Base-by-base conservation (phyloP, 2,113 vertebrate genomes). In the Zeus faber region DNA sequence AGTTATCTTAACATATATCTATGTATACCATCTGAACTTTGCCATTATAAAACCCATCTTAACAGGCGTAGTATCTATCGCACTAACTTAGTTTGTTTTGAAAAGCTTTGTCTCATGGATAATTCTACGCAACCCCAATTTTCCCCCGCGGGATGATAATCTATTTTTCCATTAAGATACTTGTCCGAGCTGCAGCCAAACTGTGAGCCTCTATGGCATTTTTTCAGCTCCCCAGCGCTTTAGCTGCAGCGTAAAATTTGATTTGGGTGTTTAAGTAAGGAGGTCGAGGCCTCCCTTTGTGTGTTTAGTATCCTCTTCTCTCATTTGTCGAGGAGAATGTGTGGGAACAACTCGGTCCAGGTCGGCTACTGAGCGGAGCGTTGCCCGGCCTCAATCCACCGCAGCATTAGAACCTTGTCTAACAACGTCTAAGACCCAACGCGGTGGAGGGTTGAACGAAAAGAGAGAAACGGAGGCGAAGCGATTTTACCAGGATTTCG, bases 231-330 rank as follows among this genome's bases (percentile, higher is more conserved):
- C 83, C 75, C 5, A 69, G 72, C 47, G 78, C 74, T 83, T 83
- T 79, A 85, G 80, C 83, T 61, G 60, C 81, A 80, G 83, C 80
- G 77, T 79, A 87, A 84, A 74, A 87, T 84, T 84, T 84, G 82
- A 84, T 84, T 87, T 83, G 83, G 73, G 83, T 83, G 80, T 87
- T 85, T 81, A 85, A 85, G 85, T 80, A 65, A 84, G 71, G 71
- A 84, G 79, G 79, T 72, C 53, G 67, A 81, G 77, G 77, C 81
- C 79, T 84, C 74, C 75, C 65, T 79, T 85, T 87, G 75, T 84
- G 65, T 62, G 54, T 67, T 68, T 68, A 54, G 78, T 69, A 77
- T 83, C 80, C 76, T 85, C 80, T 72, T 74, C 71, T 72, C 69
- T 68, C 3, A 46, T 74, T 79, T 71, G 77, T 70, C 58, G 70